phyloP scores from a whole-genome alignment of 2,888 invertebrate species.

The Hoplodrina ambigua region DNA sequence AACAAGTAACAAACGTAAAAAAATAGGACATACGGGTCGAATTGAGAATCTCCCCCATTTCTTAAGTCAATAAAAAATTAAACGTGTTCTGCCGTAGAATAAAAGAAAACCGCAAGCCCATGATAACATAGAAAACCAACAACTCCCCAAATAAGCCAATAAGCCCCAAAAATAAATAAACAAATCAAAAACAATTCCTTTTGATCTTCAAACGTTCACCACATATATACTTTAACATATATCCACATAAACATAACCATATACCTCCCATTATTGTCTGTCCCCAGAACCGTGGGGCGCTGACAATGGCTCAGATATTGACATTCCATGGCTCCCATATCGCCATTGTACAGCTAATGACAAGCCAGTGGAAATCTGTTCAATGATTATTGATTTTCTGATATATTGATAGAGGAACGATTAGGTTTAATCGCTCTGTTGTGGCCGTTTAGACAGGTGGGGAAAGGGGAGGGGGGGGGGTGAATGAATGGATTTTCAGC shows the following conservation, averaged over 20 bases:
- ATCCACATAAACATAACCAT: slow-evolving; percentile 11
- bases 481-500: background rate
- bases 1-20: too few species aligned
- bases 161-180: slow-evolving; percentile 14
- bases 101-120: background rate
- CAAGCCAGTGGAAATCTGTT: slow-evolving; percentile 82
- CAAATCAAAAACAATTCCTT: background rate
- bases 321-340: slow-evolving; percentile 81
- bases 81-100: background rate
- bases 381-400: slow-evolving; percentile 74
- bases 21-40: too few species aligned
- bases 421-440: slow-evolving; percentile 44
- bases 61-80: too few species aligned
- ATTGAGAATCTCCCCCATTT: too few species aligned
- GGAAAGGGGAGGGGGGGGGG: background rate
- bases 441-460: background rate
- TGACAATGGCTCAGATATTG: slow-evolving; percentile 84
- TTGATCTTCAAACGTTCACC: slow-evolving; percentile 15
- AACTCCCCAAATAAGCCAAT: background rate
- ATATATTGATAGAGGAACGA: slow-evolving; percentile 57
- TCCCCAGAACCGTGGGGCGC: slow-evolving; percentile 63
- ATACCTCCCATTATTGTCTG: slow-evolving; percentile 65
- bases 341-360: slow-evolving; percentile 85
- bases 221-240: slow-evolving; percentile 13
- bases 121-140: background rate